Conservation (phyloP, 2,888 invertebrate species). For the Cryptus viduatorius region DNA sequence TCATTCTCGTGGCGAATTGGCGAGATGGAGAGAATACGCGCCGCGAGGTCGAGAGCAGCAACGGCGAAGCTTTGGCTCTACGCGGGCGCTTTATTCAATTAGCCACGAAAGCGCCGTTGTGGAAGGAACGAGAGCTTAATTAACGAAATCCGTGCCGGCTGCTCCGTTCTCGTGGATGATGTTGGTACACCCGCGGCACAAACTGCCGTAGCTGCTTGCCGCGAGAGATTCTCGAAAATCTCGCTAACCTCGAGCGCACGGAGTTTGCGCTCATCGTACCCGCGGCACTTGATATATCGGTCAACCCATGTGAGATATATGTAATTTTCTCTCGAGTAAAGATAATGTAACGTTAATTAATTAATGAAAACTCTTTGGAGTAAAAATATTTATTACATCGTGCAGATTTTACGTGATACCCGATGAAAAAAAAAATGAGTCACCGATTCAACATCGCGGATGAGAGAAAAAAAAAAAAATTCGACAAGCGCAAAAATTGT, state of each 20-base stretch:
- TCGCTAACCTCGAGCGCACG: neutral
- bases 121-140: slow-evolving; percentile 78
- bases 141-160: slow-evolving; percentile 80
- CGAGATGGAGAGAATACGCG: slow-evolving; percentile 14
- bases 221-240: neutral
- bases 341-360: slow-evolving; percentile 21
- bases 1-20: slow-evolving; percentile 38
- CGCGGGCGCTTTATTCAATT: slow-evolving; percentile 76
- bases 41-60: neutral
- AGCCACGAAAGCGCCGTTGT: slow-evolving; percentile 75
- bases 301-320: slow-evolving; percentile 21
- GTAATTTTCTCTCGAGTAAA: neutral
- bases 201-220: neutral
- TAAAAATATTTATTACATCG: no score
- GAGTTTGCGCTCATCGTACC: slow-evolving; percentile 6
- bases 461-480: no score
- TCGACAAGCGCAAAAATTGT: no score
- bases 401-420: no score
- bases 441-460: no score
- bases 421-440: no score
- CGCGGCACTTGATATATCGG: slow-evolving; percentile 32
- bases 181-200: neutral
- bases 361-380: neutral
- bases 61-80: slow-evolving; percentile 38
- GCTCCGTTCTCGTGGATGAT: slow-evolving; percentile 62